Conservation (phyloP, 2,888 invertebrate genomes). For the Meteorus colon region DNA sequence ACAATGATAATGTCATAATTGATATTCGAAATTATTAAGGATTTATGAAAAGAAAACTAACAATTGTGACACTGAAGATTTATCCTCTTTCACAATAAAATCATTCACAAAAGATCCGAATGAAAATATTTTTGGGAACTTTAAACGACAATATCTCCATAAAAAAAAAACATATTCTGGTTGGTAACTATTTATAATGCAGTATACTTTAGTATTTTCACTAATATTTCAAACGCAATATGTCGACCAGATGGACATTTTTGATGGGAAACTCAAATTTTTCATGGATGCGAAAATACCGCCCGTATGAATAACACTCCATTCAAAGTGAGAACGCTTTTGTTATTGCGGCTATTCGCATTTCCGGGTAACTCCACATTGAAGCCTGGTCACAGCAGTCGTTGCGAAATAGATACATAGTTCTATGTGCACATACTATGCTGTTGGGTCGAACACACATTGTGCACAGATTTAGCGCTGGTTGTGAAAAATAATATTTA, state of each 20-base stretch:
- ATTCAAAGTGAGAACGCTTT: not conserved
- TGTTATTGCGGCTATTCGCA: slow-evolving; percentile 16
- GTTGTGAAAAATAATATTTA: slow-evolving; percentile 10
- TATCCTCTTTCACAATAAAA: too few relatives aligned
- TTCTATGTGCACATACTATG: not conserved
- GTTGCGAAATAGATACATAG: not conserved
- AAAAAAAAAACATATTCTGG: too few relatives aligned
- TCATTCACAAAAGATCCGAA: too few relatives aligned
- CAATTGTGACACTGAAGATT: too few relatives aligned
- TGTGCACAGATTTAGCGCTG: not conserved
- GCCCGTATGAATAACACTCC: not conserved
- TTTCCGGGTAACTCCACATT: not conserved
- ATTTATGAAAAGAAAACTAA: too few relatives aligned
- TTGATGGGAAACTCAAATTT: not conserved
- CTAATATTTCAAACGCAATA: too few relatives aligned
- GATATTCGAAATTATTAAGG: too few relatives aligned
- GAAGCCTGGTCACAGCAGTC: not conserved
- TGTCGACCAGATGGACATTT: not conserved
- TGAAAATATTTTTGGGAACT: too few relatives aligned
- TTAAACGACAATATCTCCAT: too few relatives aligned
- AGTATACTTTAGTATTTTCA: too few relatives aligned
- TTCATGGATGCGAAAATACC: not conserved
- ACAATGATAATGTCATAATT: too few relatives aligned
- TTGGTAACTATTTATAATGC: too few relatives aligned
- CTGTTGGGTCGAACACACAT: slow-evolving; percentile 6